Evolutionary conservation across 2,888 invertebrate species (phyloP), one percentile per base, ranked within the genome.

Genomic region (Amphipoea oculea): DNA sequence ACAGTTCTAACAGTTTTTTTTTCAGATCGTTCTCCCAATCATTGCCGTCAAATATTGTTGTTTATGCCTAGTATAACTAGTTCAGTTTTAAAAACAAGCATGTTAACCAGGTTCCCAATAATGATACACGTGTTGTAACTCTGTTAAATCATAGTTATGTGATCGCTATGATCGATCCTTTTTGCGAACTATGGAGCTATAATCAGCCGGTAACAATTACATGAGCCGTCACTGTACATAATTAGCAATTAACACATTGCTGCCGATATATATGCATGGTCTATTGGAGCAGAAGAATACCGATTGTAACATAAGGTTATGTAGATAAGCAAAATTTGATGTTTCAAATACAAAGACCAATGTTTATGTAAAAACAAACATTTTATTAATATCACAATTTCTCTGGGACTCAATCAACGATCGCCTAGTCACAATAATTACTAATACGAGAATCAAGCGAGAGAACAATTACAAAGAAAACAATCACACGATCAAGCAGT

Each of bases 341-440:
- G 42, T 62, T 68, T 48, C n/a, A 76, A 85, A 86, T 78, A 63
- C 14, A 85, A 86, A 86, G 69, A 82, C 78, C 81, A 89, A 84
- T 84, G 82, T 73, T 86, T 73, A 74, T 82, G 73, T 82, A 88
- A 88, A 91, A 94, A 94, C 94, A 94, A 95, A 96, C 95, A 93
- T 94, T 95, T 95, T 96, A 95, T 95, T 96, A 95, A 96, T 97
- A 96, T 97, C 96, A 97, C 96, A 96, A 95, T 95, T 96, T 95
- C 93, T 95, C 95, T 94, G 94, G 95, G 94, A 95, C 94, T 93
- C 93, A 90, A 89, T 90, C 90, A 90, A 90, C 90, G 90, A 91
- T 89, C 91, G 88, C 86, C 92, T 93, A 90, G 91, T 91, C 89
- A 92, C 83, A 91, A 90, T 91, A 87, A 90, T 90, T 89, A 90